Percentiles rank a stretch among this genome's conserved stretches.
phyloP scores from a whole-genome alignment of 2,113 vertebrate genomes.

The Dermatemys mawii region DNA sequence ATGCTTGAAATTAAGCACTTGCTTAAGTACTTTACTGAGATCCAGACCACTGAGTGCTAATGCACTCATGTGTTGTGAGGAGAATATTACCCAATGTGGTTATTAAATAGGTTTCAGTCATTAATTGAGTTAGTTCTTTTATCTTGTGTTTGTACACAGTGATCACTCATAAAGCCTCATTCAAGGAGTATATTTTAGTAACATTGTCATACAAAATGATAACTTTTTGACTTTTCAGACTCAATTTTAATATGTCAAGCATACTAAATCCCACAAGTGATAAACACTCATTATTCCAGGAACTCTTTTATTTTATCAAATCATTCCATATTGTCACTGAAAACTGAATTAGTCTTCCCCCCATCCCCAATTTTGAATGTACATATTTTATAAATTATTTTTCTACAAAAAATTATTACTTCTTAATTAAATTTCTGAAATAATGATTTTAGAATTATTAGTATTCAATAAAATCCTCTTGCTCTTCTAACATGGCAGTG shows the following conservation, averaged over 20 bases:
- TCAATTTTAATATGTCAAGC: not conserved
- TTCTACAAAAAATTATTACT: not conserved
- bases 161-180: not conserved
- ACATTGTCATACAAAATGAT: not conserved
- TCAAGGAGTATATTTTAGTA: not conserved
- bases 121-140: not conserved
- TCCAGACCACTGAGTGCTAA: slow-evolving; percentile 8
- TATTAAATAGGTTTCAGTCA: not conserved
- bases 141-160: not conserved
- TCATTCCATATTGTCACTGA: not conserved
- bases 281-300: not conserved
- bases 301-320: not conserved
- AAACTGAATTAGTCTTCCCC: not conserved
- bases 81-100: not conserved
- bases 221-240: not conserved
- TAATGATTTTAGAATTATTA: too few species aligned
- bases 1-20: not conserved
- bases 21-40: not conserved
- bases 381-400: slow-evolving; percentile 16
- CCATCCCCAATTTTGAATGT: not conserved
- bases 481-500: not conserved
- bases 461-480: not conserved
- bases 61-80: not conserved
- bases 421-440: too few species aligned
- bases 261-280: not conserved